phyloP scores from a whole-genome alignment of 2,113 vertebrate species.

The Corythornis vintsioides region DNA sequence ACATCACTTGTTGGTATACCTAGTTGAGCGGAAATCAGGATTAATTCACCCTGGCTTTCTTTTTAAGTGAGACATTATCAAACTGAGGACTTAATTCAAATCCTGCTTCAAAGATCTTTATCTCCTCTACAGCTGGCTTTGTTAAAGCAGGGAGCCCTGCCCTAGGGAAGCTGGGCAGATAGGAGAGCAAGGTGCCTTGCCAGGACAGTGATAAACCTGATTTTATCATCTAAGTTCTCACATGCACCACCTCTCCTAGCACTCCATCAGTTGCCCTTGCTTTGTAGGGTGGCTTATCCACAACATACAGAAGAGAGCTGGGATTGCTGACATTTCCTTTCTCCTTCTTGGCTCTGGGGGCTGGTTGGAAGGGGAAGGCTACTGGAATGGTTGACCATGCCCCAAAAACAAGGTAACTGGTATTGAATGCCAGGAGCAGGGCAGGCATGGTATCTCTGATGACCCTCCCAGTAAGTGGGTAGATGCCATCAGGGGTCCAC shows the following conservation, averaged over 20 bases:
- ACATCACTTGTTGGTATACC: background rate
- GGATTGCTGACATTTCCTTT: background rate
- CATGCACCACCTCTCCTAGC: background rate
- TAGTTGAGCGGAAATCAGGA: conserved; percentile 28
- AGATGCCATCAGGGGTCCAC: background rate
- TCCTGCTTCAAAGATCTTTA: conserved; percentile 41
- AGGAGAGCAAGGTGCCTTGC: background rate
- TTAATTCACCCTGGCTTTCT: conserved; percentile 46
- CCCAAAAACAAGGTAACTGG: background rate
- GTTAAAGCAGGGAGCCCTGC: background rate
- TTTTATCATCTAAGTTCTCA: background rate
- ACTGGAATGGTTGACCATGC: background rate
- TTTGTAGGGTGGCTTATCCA: background rate
- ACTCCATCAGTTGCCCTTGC: background rate
- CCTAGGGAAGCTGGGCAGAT: background rate
- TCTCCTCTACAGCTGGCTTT: background rate
- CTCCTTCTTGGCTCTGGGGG: background rate
- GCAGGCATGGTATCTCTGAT: background rate
- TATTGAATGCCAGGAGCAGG: background rate
- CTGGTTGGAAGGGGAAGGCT: background rate
- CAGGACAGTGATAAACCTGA: background rate
- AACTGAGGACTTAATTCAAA: conserved; percentile 40
- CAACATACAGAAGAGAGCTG: background rate
- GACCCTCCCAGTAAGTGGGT: background rate
- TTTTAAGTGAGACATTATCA: conserved; percentile 40